phyloP scores from a whole-genome alignment of 2,797 vertebrate genomes.

The Rhyacichthys aspro region DNA sequence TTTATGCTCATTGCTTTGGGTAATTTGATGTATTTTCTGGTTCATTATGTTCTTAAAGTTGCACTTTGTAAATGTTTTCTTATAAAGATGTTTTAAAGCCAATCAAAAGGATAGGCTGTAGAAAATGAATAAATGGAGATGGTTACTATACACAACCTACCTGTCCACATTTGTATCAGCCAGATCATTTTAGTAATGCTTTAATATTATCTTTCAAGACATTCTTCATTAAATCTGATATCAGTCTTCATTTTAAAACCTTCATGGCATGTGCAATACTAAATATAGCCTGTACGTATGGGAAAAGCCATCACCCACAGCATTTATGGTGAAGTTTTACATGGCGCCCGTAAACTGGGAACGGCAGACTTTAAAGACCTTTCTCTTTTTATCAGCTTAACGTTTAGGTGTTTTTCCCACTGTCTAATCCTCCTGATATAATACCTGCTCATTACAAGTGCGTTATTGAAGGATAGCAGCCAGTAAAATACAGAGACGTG shows the following conservation, averaged over 20 bases:
- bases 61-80: no score
- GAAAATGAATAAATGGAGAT: no score
- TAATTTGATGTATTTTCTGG: no score
- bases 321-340: constrained; percentile 36
- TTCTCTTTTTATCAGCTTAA: constrained; percentile 42
- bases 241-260: constrained; percentile 8
- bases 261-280: constrained; percentile 8
- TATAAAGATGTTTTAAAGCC: no score
- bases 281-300: constrained; percentile 1
- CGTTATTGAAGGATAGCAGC: constrained; percentile 20
- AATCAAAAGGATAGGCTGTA: no score
- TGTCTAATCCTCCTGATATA: constrained; percentile 48
- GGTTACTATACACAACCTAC: no score
- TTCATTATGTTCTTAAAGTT: no score
- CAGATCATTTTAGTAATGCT: no score
- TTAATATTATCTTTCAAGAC: no score
- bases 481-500: constrained; percentile 37
- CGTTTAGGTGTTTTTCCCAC: constrained; percentile 39
- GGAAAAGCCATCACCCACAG: constrained; percentile 37
- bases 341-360: constrained; percentile 26
- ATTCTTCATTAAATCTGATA: not conserved
- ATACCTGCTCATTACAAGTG: constrained; percentile 47
- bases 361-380: constrained; percentile 26
- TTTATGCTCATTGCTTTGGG: no score
- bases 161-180: no score